Evolutionary conservation across 2,113 vertebrate genomes (phyloP).

Genomic region (Euleptes europaea): DNA sequence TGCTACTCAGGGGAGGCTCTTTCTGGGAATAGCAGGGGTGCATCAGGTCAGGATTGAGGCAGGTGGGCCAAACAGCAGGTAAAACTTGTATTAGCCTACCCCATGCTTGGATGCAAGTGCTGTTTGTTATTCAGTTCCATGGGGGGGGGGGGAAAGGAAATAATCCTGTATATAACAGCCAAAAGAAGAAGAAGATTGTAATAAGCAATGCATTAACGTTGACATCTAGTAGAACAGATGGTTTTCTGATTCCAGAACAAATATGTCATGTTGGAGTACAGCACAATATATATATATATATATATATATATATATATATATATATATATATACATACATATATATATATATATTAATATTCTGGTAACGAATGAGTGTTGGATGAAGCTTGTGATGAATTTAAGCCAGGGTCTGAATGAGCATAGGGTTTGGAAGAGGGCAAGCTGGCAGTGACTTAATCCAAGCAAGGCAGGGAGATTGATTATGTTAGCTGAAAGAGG

Average conservation of each 20-base stretch:
- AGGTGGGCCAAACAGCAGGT: fast-evolving
- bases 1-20: neutral
- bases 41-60: neutral
- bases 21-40: neutral
- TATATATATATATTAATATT: constrained; percentile 17
- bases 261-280: neutral
- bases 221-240: constrained; percentile 37
- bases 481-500: no score
- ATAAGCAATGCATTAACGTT: constrained; percentile 18
- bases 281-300: no score
- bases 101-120: neutral
- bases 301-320: no score
- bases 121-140: neutral
- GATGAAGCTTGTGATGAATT: neutral
- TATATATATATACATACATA: no score
- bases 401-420: neutral
- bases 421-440: neutral
- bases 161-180: neutral
- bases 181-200: neutral
- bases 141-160: neutral
- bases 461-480: neutral
- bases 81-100: neutral
- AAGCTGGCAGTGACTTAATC: neutral
- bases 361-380: neutral
- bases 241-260: constrained; percentile 42